phyloP scores from a whole-genome alignment of 1,140 invertebrate species.

The Mactra quadrangularis region DNA sequence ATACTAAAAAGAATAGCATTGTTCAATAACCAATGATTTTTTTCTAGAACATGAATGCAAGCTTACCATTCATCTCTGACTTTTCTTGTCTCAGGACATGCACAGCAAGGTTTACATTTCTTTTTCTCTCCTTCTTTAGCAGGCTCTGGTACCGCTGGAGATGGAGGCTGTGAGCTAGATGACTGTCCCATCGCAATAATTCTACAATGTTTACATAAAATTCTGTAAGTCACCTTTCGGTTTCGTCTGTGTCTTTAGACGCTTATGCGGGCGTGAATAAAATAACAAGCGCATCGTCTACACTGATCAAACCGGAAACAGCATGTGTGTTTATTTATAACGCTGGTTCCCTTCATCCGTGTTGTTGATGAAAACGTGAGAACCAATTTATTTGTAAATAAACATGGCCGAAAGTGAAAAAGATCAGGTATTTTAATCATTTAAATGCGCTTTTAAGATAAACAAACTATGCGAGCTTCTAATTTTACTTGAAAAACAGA shows the following conservation, averaged over 20 bases:
- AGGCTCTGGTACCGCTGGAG: background rate
- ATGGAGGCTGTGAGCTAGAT: conserved; percentile 4
- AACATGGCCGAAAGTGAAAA: conserved; percentile 65
- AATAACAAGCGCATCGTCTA: background rate
- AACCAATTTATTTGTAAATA: conserved; percentile 17
- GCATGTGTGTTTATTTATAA: background rate
- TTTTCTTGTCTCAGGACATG: conserved; percentile 98
- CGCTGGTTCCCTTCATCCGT: background rate
- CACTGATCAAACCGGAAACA: conserved; percentile 6
- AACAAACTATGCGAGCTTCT: too few species aligned
- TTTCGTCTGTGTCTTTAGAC: conserved; percentile 10
- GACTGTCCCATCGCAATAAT: conserved; percentile 15
- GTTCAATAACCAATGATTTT: too few species aligned
- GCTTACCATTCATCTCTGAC: conserved; percentile 94
- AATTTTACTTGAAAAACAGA: too few species aligned
- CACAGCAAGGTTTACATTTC: conserved; percentile 95
- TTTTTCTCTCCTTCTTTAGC: conserved; percentile 42
- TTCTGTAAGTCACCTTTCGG: conserved; percentile 18
- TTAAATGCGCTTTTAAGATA: conserved; percentile 46
- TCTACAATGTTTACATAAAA: background rate
- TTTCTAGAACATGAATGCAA: background rate
- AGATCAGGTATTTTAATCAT: conserved; percentile 54
- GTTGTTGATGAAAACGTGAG: too few species aligned
- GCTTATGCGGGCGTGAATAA: background rate
- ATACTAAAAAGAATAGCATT: too few species aligned